A percentile compares a stretch with the other conserved stretches of the same genome.
phyloP scores from a whole-genome alignment of 1,140 invertebrate genomes.

The Leptopilina boulardi region DNA sequence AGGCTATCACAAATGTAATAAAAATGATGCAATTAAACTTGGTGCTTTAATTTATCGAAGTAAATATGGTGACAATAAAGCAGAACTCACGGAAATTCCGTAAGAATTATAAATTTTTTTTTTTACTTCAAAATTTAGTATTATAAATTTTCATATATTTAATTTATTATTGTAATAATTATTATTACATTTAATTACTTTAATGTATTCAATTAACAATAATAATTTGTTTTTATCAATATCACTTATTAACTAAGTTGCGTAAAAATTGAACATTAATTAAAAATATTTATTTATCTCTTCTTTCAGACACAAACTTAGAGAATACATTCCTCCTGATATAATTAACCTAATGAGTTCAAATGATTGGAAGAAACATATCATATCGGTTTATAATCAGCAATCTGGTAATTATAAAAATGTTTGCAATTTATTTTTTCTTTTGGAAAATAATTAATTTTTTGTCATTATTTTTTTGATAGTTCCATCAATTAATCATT shows the following conservation, averaged over 20 bases:
- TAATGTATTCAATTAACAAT: too few relatives aligned
- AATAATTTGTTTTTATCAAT: too few relatives aligned
- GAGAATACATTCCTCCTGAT: conserved; percentile 89
- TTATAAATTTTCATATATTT: neutral
- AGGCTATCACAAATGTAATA: conserved; percentile 90
- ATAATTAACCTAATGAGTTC: conserved; percentile 83
- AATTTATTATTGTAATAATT: too few relatives aligned
- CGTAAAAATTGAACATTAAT: neutral
- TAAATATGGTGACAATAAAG: conserved; percentile 83
- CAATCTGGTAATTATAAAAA: conserved; percentile 74
- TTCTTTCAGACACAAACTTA: conserved; percentile 79
- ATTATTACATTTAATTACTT: too few relatives aligned
- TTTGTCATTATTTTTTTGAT: too few relatives aligned
- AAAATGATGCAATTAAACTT: conserved; percentile 87
- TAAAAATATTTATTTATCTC: neutral
- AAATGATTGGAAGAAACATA: conserved; percentile 90
- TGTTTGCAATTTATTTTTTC: neutral
- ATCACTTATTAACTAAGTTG: too few relatives aligned
- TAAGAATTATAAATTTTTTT: conserved; percentile 55
- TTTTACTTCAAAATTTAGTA: conserved; percentile 32
- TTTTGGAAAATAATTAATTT: too few relatives aligned
- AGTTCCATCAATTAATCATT: too few relatives aligned
- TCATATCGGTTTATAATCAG: conserved; percentile 81
- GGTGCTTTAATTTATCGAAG: conserved; percentile 89
- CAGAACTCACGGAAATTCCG: conserved; percentile 79